These are phyloP conservation scores for Mesodorylaimus sp. DNA, from an alignment of 2,888 invertebrate species.

Conservation along the genomic window DNA sequence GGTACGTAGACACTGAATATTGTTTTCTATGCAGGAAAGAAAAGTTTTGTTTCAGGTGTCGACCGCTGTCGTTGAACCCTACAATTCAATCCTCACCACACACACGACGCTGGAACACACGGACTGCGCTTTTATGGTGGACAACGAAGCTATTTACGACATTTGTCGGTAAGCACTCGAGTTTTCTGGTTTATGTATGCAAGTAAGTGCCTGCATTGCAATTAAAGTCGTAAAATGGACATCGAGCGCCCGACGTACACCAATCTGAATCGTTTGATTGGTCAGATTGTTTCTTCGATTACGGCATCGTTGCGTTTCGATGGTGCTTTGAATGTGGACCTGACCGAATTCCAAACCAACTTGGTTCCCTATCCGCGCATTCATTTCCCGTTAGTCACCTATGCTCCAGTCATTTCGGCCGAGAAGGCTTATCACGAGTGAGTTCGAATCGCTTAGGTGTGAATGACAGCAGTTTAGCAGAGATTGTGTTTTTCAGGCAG, in stretches of 20 bases:
- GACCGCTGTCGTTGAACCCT: slow-evolving; percentile 81
- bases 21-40: no score
- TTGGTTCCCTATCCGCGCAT: slow-evolving; percentile 28
- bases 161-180: slow-evolving; percentile 58
- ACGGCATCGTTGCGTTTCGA: slow-evolving; percentile 32
- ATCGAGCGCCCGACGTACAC: slow-evolving; percentile 66
- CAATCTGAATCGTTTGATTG: slow-evolving; percentile 72
- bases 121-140: slow-evolving; percentile 80
- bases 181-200: no score
- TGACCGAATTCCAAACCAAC: slow-evolving; percentile 36
- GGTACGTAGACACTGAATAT: no score
- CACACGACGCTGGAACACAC: slow-evolving; percentile 83
- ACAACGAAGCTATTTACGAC: slow-evolving; percentile 80
- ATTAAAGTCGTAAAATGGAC: slow-evolving; percentile 50
- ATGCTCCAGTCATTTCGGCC: slow-evolving; percentile 50
- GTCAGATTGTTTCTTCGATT: slow-evolving; percentile 35
- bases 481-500: no score
- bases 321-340: slow-evolving; percentile 35
- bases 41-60: slow-evolving; percentile 49
- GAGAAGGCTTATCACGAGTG: slow-evolving; percentile 78
- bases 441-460: no score
- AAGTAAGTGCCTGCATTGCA: no score
- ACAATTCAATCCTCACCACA: slow-evolving; percentile 85
- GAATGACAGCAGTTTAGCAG: no score
- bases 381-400: slow-evolving; percentile 8